Evolutionary conservation across 2,113 vertebrate species (phyloP).

Genomic region (Aspiorhynchus laticeps): DNA sequence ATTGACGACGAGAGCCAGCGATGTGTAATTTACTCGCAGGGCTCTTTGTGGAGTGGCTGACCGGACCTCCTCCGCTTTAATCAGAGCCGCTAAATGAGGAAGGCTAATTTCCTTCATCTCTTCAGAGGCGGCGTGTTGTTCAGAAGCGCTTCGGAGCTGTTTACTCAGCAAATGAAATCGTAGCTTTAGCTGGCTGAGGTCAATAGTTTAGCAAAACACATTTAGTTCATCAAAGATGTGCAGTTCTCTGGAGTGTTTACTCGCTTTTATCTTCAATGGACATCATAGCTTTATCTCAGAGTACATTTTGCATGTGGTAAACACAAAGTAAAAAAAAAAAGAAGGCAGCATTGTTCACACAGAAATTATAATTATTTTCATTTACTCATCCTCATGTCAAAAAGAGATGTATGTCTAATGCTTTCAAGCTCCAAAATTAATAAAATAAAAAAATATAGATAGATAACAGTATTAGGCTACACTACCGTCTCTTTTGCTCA

Average conservation of each 20-base stretch:
- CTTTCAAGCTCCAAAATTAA: not conserved
- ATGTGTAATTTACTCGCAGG: slow-evolving; percentile 34
- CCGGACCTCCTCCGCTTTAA: slow-evolving; percentile 37
- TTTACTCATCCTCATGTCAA: not conserved
- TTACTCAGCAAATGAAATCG: slow-evolving; percentile 41
- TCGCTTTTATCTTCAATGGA: slow-evolving; percentile 40
- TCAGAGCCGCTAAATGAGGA: slow-evolving; percentile 42
- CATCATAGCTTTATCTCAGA: not conserved
- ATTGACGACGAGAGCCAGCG: slow-evolving; percentile 34
- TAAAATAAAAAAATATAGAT: too few relatives aligned
- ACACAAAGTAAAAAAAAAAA: not conserved
- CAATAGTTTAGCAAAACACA: slow-evolving; percentile 25
- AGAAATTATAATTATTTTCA: not conserved
- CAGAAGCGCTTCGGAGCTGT: not conserved
- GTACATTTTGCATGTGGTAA: not conserved
- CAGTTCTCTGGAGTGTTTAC: not conserved
- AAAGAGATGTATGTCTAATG: not conserved
- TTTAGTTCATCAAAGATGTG: slow-evolving; percentile 30
- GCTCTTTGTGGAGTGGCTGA: slow-evolving; percentile 32
- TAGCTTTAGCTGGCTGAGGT: slow-evolving; percentile 33
- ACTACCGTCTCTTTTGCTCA: not conserved
- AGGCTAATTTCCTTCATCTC: slow-evolving; percentile 20
- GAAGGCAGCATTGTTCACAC: not conserved
- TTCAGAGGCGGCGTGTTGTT: slow-evolving; percentile 12
- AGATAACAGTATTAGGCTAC: too few relatives aligned